Evolutionary conservation across 2,888 invertebrate genomes (phyloP).

Genomic region (Litoditis marina): DNA sequence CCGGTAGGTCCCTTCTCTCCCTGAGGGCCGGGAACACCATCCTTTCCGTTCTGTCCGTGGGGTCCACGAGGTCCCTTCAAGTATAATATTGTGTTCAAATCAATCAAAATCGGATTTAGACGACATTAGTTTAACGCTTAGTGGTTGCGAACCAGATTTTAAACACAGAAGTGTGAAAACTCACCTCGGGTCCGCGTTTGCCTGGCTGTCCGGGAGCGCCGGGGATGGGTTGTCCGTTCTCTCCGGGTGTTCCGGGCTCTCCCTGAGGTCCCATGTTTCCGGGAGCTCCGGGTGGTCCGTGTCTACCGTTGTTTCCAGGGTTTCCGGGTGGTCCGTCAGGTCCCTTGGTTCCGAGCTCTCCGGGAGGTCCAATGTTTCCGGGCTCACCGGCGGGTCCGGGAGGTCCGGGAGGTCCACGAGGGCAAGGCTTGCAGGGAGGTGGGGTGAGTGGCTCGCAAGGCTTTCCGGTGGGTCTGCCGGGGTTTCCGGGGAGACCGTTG

Average conservation of each 20-base stretch:
- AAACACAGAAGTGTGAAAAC: too few relatives aligned
- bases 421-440: constrained; percentile 37
- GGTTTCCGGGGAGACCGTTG: constrained; percentile 41
- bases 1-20: too few relatives aligned
- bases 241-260: constrained; percentile 39
- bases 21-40: constrained; percentile 10
- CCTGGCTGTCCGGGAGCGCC: constrained; percentile 26
- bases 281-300: constrained; percentile 9
- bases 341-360: constrained; percentile 1
- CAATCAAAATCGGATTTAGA: too few relatives aligned
- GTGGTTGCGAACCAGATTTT: too few relatives aligned
- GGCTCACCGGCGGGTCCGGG: constrained; percentile 2
- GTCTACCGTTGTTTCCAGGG: background rate
- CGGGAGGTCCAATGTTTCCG: constrained; percentile 10
- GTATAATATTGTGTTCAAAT: too few relatives aligned
- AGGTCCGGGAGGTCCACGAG: too few relatives aligned
- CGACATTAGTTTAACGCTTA: too few relatives aligned
- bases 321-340: background rate
- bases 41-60: constrained; percentile 16
- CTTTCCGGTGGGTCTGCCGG: constrained; percentile 24
- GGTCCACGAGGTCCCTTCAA: constrained; percentile 38
- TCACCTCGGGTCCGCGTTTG: constrained; percentile 4
- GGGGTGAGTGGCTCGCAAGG: constrained; percentile 48
- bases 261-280: constrained; percentile 7
- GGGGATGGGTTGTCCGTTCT: constrained; percentile 36